Evolutionary conservation across 1,140 invertebrate species (phyloP).

Genomic region (Polypedilum pembai): DNA sequence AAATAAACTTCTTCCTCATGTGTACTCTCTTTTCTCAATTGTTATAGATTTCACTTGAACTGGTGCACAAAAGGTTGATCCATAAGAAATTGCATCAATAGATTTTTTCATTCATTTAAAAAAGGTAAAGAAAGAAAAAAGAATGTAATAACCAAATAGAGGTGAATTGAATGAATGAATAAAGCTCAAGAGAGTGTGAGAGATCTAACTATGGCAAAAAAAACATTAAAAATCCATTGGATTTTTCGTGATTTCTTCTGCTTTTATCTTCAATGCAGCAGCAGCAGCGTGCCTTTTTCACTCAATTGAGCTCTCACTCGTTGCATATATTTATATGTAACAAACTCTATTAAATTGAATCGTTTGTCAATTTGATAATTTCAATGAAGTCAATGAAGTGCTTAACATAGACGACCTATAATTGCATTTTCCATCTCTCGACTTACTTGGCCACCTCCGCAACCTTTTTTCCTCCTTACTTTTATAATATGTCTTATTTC

Average conservation of each 20-base stretch:
- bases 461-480: not conserved
- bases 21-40: too few species aligned
- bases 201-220: not conserved
- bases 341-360: not conserved
- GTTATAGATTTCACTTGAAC: too few species aligned
- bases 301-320: not conserved
- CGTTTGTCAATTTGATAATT: conserved; percentile 18
- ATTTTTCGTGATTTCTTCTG: too few species aligned
- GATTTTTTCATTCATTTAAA: too few species aligned
- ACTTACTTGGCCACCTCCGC: not conserved
- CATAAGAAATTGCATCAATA: too few species aligned
- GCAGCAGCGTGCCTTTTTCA: conserved; percentile 8
- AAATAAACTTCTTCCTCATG: not conserved
- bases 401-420: conserved; percentile 5
- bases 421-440: not conserved
- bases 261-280: not conserved
- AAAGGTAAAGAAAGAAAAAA: too few species aligned
- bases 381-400: not conserved
- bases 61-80: too few species aligned
- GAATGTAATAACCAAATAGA: too few species aligned
- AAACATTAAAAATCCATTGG: not conserved
- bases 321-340: not conserved
- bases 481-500: not conserved
- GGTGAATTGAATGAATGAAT: too few species aligned
- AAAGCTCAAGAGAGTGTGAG: not conserved